These are phyloP conservation scores for Mixornis gularis DNA, from an alignment of 2,113 vertebrate species.

Conservation along the genomic window DNA sequence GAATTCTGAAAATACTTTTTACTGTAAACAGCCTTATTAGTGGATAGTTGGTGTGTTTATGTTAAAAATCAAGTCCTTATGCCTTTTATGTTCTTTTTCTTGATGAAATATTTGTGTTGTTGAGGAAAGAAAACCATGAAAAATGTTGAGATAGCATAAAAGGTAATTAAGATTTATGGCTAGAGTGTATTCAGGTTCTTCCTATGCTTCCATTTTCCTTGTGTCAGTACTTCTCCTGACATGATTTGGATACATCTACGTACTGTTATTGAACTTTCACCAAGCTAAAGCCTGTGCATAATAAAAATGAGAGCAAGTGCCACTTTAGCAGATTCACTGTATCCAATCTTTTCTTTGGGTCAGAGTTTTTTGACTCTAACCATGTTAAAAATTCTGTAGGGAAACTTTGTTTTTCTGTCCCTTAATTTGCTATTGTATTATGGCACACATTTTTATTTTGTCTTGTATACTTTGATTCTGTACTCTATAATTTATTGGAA, in stretches of 20 bases:
- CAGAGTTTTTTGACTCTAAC: not conserved
- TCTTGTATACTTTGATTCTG: not conserved
- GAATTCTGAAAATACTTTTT: not conserved
- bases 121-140: not conserved
- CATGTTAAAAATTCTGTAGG: not conserved
- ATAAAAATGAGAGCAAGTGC: constrained; percentile 4
- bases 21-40: not conserved
- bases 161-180: not conserved
- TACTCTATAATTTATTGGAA: not conserved
- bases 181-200: not conserved
- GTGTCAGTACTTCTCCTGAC: not conserved
- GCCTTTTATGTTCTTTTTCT: not conserved
- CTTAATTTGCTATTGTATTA: not conserved
- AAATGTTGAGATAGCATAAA: not conserved
- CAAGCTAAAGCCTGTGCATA: not conserved
- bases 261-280: constrained; percentile 4
- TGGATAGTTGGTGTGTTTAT: not conserved
- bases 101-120: not conserved
- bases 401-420: not conserved
- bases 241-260: not conserved
- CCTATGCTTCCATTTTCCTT: not conserved
- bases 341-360: not conserved
- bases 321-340: not conserved
- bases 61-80: not conserved
- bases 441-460: not conserved